A percentile compares a stretch with the other conserved stretches of the same genome.
phyloP scores from a whole-genome alignment of 2,888 invertebrate genomes.

The Agrotis puta region DNA sequence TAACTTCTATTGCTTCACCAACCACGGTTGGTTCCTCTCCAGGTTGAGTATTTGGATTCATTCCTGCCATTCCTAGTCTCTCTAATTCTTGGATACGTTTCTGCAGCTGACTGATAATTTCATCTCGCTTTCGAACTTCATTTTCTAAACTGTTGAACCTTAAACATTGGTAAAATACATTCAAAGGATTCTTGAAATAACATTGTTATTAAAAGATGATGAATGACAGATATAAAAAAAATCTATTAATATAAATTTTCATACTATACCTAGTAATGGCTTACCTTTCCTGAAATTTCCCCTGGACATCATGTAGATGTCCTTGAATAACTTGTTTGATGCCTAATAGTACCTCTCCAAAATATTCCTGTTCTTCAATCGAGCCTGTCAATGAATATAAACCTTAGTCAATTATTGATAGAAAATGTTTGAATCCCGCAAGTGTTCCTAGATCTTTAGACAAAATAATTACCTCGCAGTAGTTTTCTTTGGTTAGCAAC shows the following conservation, averaged over 20 bases:
- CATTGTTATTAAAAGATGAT: background rate
- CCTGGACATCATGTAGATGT: conserved; percentile 93
- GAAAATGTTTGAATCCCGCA: conserved; percentile 3
- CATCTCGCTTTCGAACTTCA: conserved; percentile 95
- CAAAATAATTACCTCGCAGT: conserved; percentile 85
- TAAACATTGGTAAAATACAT: background rate
- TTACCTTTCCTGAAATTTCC: conserved; percentile 92
- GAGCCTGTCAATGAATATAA: conserved; percentile 87
- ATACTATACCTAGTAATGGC: background rate
- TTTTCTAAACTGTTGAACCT: conserved; percentile 94
- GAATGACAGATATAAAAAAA: no score
- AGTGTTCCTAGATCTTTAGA: background rate
- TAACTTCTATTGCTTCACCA: conserved; percentile 50
- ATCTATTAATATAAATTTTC: no score
- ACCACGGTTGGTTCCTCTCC: conserved; percentile 55
- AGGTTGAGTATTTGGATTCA: conserved; percentile 61
- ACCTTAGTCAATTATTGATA: conserved; percentile 60
- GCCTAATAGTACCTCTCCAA: conserved; percentile 94
- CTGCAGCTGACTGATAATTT: conserved; percentile 95
- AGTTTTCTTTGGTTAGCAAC: conserved; percentile 92
- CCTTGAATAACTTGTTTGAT: conserved; percentile 96
- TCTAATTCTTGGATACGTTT: conserved; percentile 93
- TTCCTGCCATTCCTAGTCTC: conserved; percentile 77
- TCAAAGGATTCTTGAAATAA: background rate
- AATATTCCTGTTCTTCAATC: conserved; percentile 95